Evolutionary conservation across 2,797 vertebrate genomes (phyloP), one percentile per base, ranked within the genome.

Genomic region (Amniataba percoides): DNA sequence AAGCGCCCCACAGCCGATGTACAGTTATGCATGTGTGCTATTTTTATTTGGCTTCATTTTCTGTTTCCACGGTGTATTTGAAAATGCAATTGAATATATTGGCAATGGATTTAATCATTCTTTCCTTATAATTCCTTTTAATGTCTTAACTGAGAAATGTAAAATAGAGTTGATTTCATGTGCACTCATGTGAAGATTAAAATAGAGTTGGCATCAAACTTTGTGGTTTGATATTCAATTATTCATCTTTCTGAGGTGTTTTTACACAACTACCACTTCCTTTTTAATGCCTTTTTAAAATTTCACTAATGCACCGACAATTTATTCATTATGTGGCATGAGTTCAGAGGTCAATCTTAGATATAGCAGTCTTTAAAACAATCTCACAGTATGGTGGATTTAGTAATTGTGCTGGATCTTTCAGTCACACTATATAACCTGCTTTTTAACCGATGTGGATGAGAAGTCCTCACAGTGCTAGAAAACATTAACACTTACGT

Each of bases 111-210:
- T n/a, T n/a, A 36, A 53, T 51, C 1, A n/a, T 9, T 70, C 2
- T 68, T 58, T 71, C 5, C 5, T 57, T n/a, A n/a, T n/a, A n/a
- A n/a, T n/a, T n/a, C n/a, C n/a, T n/a, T n/a, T 13, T 23, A 7
- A 67, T 63, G 15, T 46, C 14, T 58, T 46, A 27, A 72, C 2
- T 57, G 7, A 12, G 4, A 66, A 53, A 36, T 81, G 27, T 59
- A 62, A 23, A 68, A 40, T 10, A 10, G 5, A 42, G 6, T 43
- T 67, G 9, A 57, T 42, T 43, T 69, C 11, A 34, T 43, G 39
- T 64, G 27, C 42, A 25, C 27, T n/a, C 3, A 19, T 75, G 60
- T 62, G 16, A 52, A 63, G 8, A 72, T 71, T 74, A 36, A 80
- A 82, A 62, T 39, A 18, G 12, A 39, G 39, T 13, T 74, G 36